A percentile compares a stretch with the other conserved stretches of the same genome.
These are phyloP conservation scores for Hirtodrosophila cameraria DNA, from an alignment of 2,888 invertebrate genomes.

Conservation along the genomic window DNA sequence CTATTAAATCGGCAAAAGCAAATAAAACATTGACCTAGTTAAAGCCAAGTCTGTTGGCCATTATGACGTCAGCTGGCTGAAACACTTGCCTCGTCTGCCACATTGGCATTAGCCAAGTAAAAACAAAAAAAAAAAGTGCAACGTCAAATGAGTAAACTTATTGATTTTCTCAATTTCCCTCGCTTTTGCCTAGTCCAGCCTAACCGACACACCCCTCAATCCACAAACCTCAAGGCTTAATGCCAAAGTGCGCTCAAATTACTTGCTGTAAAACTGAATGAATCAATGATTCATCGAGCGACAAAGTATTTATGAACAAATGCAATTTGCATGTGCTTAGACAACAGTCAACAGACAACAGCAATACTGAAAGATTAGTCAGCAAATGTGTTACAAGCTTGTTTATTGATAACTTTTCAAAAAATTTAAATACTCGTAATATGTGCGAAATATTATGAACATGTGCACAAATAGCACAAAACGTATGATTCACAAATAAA, in stretches of 20 bases:
- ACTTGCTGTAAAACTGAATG: conserved; percentile 18
- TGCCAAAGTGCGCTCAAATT: conserved; percentile 14
- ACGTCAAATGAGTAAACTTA: conserved; percentile 47
- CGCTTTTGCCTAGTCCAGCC: background rate
- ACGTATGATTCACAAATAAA: conserved; percentile 32
- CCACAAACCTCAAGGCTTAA: conserved; percentile 35
- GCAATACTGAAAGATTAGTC: conserved; percentile 53
- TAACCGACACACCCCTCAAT: background rate
- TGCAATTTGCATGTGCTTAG: conserved; percentile 55
- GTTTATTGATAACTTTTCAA: conserved; percentile 17
- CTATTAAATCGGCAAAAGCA: conserved; percentile 58
- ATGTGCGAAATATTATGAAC: conserved; percentile 10
- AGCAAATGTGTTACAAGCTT: conserved; percentile 31
- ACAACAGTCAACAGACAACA: conserved; percentile 23
- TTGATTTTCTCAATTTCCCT: conserved; percentile 56
- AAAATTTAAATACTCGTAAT: conserved; percentile 14
- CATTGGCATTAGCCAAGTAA: conserved; percentile 21
- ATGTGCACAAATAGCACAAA: conserved; percentile 16
- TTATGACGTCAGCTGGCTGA: conserved; percentile 61
- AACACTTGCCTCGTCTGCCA: conserved; percentile 18
- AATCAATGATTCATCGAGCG: conserved; percentile 45
- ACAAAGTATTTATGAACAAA: conserved; percentile 33
- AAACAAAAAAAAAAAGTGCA: too few species aligned
- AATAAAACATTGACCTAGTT: conserved; percentile 69
- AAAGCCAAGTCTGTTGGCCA: conserved; percentile 48